phyloP scores from a whole-genome alignment of 2,797 vertebrate genomes.

The Pseudocheirus occidentalis region DNA sequence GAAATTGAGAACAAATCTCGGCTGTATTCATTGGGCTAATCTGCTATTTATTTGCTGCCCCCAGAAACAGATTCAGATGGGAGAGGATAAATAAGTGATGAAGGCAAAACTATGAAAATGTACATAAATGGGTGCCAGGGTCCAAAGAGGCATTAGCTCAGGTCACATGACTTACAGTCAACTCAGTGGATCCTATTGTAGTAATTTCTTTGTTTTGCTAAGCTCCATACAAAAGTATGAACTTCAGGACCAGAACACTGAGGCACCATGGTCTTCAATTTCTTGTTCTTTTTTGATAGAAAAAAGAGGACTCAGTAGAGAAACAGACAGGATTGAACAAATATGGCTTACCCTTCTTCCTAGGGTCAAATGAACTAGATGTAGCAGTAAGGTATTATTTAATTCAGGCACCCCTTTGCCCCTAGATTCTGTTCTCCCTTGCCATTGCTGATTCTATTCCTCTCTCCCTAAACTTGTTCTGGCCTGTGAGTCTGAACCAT shows the following conservation, averaged over 20 bases:
- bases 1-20: not conserved
- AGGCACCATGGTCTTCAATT: not conserved
- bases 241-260: not conserved
- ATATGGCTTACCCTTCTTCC: not conserved
- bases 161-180: not conserved
- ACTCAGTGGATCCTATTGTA: not conserved
- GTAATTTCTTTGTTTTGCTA: constrained; percentile 10
- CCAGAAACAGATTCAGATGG: constrained; percentile 8
- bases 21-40: constrained; percentile 21
- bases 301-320: not conserved
- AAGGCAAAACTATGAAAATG: constrained; percentile 36
- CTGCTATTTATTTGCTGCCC: constrained; percentile 9
- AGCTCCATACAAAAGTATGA: not conserved
- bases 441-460: not conserved
- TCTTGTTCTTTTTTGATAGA: not conserved
- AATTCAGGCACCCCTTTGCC: not conserved
- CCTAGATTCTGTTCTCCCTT: not conserved
- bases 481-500: not conserved
- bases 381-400: not conserved
- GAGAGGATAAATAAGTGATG: not conserved
- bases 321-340: not conserved
- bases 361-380: not conserved
- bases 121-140: not conserved
- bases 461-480: not conserved
- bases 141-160: not conserved